A percentile compares a stretch with the other conserved stretches of the same genome.
Evolutionary conservation across 1,140 invertebrate genomes (phyloP).

Genomic region (Halotydeus destructor): DNA sequence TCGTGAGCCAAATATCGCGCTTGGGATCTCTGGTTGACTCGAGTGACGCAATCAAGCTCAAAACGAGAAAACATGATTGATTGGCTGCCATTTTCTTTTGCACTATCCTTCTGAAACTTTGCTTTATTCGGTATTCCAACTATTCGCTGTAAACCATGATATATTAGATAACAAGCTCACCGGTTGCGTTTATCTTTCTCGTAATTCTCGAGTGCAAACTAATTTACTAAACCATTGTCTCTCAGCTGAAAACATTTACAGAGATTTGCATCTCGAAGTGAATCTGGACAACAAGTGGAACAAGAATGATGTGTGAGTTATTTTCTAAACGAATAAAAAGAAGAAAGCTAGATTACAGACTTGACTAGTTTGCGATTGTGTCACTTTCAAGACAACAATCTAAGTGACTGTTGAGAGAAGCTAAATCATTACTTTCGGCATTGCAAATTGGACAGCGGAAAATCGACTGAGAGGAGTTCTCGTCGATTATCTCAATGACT

Average conservation of each 20-base stretch:
- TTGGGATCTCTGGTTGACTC: constrained; percentile 26
- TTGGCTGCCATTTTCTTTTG: neutral
- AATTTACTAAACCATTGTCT: neutral
- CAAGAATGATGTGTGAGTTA: neutral
- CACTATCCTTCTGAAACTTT: neutral
- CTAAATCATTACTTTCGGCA: neutral
- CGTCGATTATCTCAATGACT: too few species aligned
- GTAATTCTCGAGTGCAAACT: neutral
- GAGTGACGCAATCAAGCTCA: constrained; percentile 23
- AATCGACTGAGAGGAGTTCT: neutral
- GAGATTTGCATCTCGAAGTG: neutral
- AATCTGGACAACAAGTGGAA: neutral
- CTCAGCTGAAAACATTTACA: neutral
- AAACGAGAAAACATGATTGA: neutral
- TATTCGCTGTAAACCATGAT: neutral
- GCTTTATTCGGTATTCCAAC: neutral
- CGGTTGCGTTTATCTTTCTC: neutral
- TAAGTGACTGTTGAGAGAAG: neutral
- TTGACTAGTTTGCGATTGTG: neutral
- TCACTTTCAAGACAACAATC: neutral
- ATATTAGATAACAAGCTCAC: neutral
- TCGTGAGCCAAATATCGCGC: constrained; percentile 65
- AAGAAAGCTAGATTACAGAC: neutral
- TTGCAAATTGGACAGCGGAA: neutral
- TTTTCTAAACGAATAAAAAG: neutral